Conservation (phyloP, 2,797 vertebrate genomes). For the Carapus acus region DNA sequence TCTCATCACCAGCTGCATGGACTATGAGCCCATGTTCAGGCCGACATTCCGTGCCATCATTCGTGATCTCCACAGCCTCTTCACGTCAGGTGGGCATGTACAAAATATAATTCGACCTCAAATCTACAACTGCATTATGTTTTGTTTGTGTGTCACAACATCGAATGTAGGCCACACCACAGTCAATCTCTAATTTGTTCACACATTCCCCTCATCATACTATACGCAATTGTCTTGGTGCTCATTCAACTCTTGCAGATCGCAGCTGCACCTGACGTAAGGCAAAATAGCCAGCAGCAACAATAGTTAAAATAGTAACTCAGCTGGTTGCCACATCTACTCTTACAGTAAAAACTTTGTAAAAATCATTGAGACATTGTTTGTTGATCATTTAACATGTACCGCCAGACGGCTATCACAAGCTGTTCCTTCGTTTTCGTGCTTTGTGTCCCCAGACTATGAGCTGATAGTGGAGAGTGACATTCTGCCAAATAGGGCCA, state of each 20-base stretch:
- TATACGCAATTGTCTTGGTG: background rate
- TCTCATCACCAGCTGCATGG: constrained; percentile 92
- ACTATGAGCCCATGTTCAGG: constrained; percentile 89
- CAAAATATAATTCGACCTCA: too few species aligned
- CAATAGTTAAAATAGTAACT: too few species aligned
- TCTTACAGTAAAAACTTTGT: too few species aligned
- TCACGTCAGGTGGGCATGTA: constrained; percentile 82
- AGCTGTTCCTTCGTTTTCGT: too few species aligned
- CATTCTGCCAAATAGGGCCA: constrained; percentile 79
- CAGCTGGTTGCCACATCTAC: too few species aligned
- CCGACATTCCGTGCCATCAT: constrained; percentile 91
- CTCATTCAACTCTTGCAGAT: too few species aligned
- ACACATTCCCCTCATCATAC: background rate
- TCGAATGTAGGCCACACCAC: constrained; percentile 79
- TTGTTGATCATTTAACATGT: too few species aligned
- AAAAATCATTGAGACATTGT: too few species aligned
- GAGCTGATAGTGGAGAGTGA: constrained; percentile 89
- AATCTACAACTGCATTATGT: too few species aligned
- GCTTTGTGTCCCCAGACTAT: constrained; percentile 77
- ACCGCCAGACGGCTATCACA: too few species aligned
- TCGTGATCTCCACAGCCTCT: constrained; percentile 92
- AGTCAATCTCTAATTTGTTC: constrained; percentile 71
- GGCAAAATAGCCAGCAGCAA: too few species aligned
- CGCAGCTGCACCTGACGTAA: too few species aligned
- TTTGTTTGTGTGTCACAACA: background rate